Evolutionary conservation across 1,140 invertebrate species (phyloP).

Genomic region (Sarcophaga peregrina): DNA sequence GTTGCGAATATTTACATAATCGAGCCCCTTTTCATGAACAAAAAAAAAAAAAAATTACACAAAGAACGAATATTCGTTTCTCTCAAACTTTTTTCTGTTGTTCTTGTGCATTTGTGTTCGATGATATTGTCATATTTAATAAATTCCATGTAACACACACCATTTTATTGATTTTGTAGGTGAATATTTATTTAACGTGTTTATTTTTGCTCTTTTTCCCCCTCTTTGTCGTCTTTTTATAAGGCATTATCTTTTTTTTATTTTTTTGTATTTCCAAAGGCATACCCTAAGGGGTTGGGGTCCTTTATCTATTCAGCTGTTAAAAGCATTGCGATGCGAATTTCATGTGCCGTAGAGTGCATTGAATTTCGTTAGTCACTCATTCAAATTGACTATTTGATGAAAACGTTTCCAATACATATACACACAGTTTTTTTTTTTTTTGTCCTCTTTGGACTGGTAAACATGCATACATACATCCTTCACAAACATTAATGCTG

Average conservation of each 20-base stretch:
- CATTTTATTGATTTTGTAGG: constrained; percentile 37
- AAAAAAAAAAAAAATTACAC: neutral
- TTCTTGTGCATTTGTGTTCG: neutral
- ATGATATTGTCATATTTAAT: constrained; percentile 33
- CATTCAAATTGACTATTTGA: too few species aligned
- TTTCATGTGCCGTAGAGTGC: too few species aligned
- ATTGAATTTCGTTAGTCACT: too few species aligned
- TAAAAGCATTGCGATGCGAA: too few species aligned
- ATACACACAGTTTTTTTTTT: neutral
- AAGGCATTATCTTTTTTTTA: too few species aligned
- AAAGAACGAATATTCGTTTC: neutral
- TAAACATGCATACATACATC: neutral
- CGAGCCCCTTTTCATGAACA: neutral
- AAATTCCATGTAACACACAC: constrained; percentile 34
- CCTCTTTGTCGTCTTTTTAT: neutral
- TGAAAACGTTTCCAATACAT: too few species aligned
- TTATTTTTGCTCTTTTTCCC: neutral
- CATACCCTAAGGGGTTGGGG: neutral
- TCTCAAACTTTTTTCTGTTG: neutral
- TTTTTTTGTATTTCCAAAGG: too few species aligned
- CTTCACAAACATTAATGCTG: neutral
- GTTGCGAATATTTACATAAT: neutral
- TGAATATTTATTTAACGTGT: constrained; percentile 33
- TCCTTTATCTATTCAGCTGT: too few species aligned
- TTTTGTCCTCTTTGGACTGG: neutral